Evolutionary conservation across 2,797 vertebrate genomes (phyloP).

Genomic region (Brachymystax lenok): DNA sequence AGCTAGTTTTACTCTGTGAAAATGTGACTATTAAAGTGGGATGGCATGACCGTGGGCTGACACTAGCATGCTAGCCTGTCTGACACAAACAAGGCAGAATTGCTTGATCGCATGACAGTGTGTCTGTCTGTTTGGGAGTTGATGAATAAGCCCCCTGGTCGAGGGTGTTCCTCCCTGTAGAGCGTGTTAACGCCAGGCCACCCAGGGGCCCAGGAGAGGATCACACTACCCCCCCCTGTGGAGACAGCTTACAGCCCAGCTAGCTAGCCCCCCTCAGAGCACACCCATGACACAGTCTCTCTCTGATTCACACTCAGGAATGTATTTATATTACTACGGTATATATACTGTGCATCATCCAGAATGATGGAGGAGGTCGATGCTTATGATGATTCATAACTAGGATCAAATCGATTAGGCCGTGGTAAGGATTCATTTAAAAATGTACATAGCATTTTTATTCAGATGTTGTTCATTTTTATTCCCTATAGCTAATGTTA

Average conservation of each 20-base stretch:
- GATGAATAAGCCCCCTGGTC: slow-evolving; percentile 7
- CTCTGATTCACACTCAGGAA: slow-evolving; percentile 8
- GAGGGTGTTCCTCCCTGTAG: slow-evolving; percentile 17
- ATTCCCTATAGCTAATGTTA: too few relatives aligned
- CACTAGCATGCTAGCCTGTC: slow-evolving; percentile 12
- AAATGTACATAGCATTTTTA: neutral
- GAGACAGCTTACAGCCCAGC: slow-evolving; percentile 34
- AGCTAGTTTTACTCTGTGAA: neutral
- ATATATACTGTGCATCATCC: slow-evolving; percentile 7
- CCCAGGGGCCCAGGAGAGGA: slow-evolving; percentile 36
- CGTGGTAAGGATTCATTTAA: slow-evolving; percentile 27
- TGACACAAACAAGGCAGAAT: neutral
- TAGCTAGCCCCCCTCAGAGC: slow-evolving; percentile 26
- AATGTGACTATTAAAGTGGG: neutral
- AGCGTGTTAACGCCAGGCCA: slow-evolving; percentile 19
- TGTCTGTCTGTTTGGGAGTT: neutral
- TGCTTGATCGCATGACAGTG: neutral
- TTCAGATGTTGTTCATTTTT: too few relatives aligned
- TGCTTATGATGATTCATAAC: slow-evolving; percentile 31
- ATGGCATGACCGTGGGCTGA: slow-evolving; percentile 47
- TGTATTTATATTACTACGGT: slow-evolving; percentile 1
- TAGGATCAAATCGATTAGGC: slow-evolving; percentile 8
- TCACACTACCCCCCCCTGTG: slow-evolving; percentile 25
- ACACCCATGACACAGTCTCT: slow-evolving; percentile 40
- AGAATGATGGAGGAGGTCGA: slow-evolving; percentile 15